phyloP scores from a whole-genome alignment of 2,888 invertebrate species.

The Thereva unica region DNA sequence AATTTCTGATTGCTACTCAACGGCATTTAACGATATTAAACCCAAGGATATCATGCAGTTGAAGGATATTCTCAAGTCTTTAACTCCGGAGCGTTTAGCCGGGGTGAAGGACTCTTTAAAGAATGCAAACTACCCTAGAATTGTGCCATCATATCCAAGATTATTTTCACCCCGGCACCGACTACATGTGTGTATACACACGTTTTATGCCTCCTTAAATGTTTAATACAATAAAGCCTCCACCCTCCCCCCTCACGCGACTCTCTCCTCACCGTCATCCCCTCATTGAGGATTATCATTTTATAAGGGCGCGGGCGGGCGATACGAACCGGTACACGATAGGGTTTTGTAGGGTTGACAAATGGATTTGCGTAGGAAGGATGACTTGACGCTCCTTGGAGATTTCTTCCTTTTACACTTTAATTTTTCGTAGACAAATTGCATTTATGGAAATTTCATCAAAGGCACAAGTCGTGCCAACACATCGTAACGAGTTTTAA shows the following conservation, averaged over 20 bases:
- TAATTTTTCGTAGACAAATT: conserved; percentile 28
- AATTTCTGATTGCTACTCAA: no score
- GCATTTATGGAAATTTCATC: conserved; percentile 29
- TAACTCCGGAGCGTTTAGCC: no score
- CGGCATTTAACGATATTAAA: no score
- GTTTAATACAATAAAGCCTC: conserved; percentile 31
- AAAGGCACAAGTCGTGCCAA: conserved; percentile 11
- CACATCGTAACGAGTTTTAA: not conserved
- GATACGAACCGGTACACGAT: no score
- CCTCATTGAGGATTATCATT: conserved; percentile 23
- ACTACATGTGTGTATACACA: no score
- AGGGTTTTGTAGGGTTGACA: conserved; percentile 12
- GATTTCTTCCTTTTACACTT: conserved; percentile 1
- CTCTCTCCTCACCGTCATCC: conserved; percentile 10
- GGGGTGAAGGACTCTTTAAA: no score
- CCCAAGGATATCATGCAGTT: no score
- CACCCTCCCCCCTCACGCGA: conserved; percentile 5
- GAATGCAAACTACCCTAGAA: no score
- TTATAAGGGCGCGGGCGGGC: not conserved
- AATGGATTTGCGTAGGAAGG: conserved; percentile 29
- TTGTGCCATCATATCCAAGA: no score
- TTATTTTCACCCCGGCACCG: no score
- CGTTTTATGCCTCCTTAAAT: conserved; percentile 15
- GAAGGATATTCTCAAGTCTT: no score
- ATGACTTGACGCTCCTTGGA: conserved; percentile 27